phyloP scores from a whole-genome alignment of 2,113 vertebrate species.

The Cygnus atratus region DNA sequence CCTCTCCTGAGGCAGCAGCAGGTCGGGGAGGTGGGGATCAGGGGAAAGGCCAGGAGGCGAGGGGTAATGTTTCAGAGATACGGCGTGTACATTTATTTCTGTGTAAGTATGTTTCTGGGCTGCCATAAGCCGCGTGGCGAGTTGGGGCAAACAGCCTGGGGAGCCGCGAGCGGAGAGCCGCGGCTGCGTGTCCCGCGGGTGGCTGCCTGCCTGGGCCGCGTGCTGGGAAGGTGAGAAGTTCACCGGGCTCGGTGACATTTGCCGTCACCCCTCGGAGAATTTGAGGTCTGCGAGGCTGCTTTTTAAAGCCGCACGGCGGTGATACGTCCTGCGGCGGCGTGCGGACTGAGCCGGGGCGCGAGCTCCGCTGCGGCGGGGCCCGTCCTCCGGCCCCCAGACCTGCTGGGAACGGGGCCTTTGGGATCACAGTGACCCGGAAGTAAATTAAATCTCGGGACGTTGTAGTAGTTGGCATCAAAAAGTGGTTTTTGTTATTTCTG shows the following conservation, averaged over 20 bases:
- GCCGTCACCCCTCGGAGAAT: not conserved
- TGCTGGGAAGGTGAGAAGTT: not conserved
- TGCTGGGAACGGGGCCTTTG: no score
- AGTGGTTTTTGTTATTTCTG: not conserved
- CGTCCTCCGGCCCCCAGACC: not conserved
- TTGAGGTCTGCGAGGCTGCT: not conserved
- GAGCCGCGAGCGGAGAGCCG: not conserved
- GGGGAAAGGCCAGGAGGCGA: not conserved
- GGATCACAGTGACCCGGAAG: not conserved
- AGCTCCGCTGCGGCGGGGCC: not conserved
- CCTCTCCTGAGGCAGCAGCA: accelerated
- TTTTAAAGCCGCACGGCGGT: not conserved
- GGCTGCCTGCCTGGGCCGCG: not conserved
- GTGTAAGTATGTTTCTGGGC: not conserved
- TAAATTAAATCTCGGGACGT: not conserved
- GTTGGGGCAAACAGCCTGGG: not conserved
- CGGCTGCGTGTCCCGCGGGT: no score
- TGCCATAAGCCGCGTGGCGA: not conserved
- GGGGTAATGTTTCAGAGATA: not conserved
- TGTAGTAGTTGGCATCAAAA: no score
- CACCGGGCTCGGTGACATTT: accelerated
- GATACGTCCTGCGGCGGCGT: not conserved
- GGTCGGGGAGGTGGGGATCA: not conserved
- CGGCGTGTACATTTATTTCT: accelerated
- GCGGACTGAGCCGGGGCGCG: not conserved